Evolutionary conservation across 2,888 invertebrate species (phyloP), one percentile per base, ranked within the genome.

Genomic region (Cryptocephalus primarius): DNA sequence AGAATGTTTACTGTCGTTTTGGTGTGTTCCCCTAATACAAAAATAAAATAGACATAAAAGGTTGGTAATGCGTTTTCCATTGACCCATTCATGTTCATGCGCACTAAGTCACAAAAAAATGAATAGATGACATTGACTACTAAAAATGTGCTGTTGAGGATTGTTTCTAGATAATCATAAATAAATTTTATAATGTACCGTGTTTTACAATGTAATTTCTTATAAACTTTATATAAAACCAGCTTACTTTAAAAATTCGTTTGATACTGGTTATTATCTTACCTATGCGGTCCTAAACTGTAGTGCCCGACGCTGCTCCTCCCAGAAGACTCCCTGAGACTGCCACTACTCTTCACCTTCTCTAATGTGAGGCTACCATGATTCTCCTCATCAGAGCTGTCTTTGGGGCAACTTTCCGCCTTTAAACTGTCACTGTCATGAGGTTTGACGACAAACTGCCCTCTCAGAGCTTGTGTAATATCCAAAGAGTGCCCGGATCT

Each of bases 371-470:
- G 11, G 10, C 40, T 14, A 10, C 40, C 22, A 13, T n/a, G 33
- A 8, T 42, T 32, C 8, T 48, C 46, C 36, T 48, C 44, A 33
- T 32, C 41, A 2, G 33, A 4, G n/a, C 36, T 40, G 1, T 48
- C 43, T 33, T 40, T 46, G 31, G 32, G 42, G n/a, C 8, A 76
- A 22, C 77, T 79, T 64, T 79, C 78, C 2, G 80, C 82, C 64
- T 78, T 80, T 44, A 79, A 75, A 61, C 76, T 78, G 57, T 80
- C 78, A 63, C 81, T 83, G 64, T 86, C 86, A 48, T 75, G 74
- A 8, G 79, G 76, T 55, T 78, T 77, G 8, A 78, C 79, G 34
- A 78, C 76, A 66, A 77, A 78, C 43, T 77, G 75, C 1, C 81
- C 85, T 50, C 65, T 67, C 11, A 63, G 47, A 8, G 65, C 69